Base-by-base conservation (phyloP, 37 sponge, comb jelly and placozoan species). In the Lycopodina hypogea region DNA sequence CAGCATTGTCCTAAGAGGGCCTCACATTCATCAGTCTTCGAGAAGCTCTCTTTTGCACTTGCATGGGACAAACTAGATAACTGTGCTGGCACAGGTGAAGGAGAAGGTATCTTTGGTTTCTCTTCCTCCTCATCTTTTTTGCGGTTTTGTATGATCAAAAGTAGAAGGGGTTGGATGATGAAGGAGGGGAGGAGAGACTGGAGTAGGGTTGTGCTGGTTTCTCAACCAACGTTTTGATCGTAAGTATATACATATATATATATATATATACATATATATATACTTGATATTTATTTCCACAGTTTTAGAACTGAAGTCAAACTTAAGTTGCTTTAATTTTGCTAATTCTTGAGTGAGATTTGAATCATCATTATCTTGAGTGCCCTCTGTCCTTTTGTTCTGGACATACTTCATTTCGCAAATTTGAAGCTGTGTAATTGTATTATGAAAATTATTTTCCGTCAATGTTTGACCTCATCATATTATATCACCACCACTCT, bases 211-310 rank as follows among this genome's bases (percentile, higher is more conserved):
- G 60, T 60, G 23, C 32, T 72, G 63, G 22, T 23, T 21, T 24
- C 82, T 68, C 69, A 58, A 69, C 18, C 69, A 30, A 1, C 68
- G 71, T 24, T 71, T 70, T n/a, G 58, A 69, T 1, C 61, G 58
- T 12, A 67, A 12, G 61, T n/a, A n/a, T n/a, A n/a, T n/a, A n/a
- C n/a, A n/a, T n/a, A n/a, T n/a, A n/a, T n/a, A n/a, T n/a, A n/a
- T n/a, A 22, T 78, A 50, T 64, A 22, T 78, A 68, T 64, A 59
- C n/a, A 12, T 65, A 7, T 79, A 57, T 68, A 59, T 65, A 69
- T 8, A 17, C 21, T 18, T 26, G 36, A 50, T 78, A 68, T 78
- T 23, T 32, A 23, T n/a, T n/a, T n/a, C n/a, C n/a, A n/a, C n/a
- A n/a, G n/a, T n/a, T n/a, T n/a, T n/a, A n/a, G n/a, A n/a, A n/a